Evolutionary conservation across 2,797 vertebrate genomes (phyloP).

Genomic region (Anomalospiza imberbis): DNA sequence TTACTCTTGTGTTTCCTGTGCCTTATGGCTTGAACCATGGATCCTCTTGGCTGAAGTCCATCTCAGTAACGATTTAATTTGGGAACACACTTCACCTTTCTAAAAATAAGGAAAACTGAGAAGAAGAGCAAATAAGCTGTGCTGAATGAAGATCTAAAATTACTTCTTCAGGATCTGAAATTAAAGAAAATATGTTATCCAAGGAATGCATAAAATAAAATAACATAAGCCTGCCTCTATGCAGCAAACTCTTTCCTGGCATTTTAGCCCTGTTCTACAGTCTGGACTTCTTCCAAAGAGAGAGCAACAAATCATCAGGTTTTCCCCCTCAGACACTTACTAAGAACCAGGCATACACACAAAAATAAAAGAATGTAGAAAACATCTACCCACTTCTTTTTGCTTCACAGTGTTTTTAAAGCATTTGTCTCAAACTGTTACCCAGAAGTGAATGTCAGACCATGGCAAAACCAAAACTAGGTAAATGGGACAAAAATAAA

Average conservation of each 20-base stretch:
- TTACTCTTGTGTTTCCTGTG: not conserved
- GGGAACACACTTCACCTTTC: slow-evolving; percentile 69
- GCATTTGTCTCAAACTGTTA: not conserved
- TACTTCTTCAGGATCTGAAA: not conserved
- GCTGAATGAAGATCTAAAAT: slow-evolving; percentile 26
- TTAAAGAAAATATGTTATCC: not conserved
- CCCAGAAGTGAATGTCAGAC: not conserved
- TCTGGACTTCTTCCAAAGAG: slow-evolving; percentile 28
- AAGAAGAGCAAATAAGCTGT: slow-evolving; percentile 65
- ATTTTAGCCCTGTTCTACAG: slow-evolving; percentile 17
- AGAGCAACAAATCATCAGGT: slow-evolving; percentile 21
- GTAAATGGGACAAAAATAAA: not conserved
- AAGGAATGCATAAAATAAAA: slow-evolving; percentile 3
- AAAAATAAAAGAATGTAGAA: slow-evolving; percentile 38
- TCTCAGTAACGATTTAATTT: slow-evolving; percentile 25
- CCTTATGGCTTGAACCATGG: not conserved
- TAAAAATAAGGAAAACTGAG: slow-evolving; percentile 74
- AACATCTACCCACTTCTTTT: slow-evolving; percentile 24
- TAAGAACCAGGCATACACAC: not conserved
- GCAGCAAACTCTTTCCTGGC: slow-evolving; percentile 4
- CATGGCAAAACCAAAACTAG: not conserved
- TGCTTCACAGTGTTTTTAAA: not conserved
- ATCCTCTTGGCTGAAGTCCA: slow-evolving; percentile 52
- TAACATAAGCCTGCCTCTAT: not conserved
- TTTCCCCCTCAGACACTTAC: not conserved